Base-by-base conservation (phyloP, 2,888 invertebrate species). In the Chrysolina americana region DNA sequence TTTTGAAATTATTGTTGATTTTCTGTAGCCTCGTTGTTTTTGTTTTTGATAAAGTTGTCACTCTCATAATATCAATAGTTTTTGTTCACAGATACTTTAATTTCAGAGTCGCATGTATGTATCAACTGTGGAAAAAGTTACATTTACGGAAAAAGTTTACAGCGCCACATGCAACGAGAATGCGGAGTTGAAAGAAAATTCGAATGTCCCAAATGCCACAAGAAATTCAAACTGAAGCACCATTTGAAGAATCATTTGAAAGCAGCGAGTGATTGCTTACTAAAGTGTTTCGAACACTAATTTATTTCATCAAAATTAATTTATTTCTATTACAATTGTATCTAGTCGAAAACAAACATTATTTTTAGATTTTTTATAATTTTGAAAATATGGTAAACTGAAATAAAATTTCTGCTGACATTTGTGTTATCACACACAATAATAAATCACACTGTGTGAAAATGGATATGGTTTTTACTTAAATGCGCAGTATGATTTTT, bases 111-210 rank as follows among this genome's bases (percentile, higher is more conserved):
- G 21, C 56, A 56, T 19, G 23, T 56, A 15, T 81, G 81, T 64
- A 11, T 36, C 1, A 44, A 48, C 19, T 81, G 81, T 70, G 65
- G n/a, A 10, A 73, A 65, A 21, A 44, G 36, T 28, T 80, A 79
- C 64, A 79, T 78, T 66, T 62, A 77, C 56, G 92, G 93, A 87
- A 93, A 92, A 81, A 93, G 93, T 21, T 90, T 94, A 82, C 90
- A 50, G 17, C 48, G 36, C 15, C 70, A 70, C 10, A 64, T 28
- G 44, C 63, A 62, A 28, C 63, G 48, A 63, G 70, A 70, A 70
- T 70, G 70, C 19, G 70, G 70, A 28, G 62, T 44, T 0, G 44
- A 47, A 23, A 48, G 79, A 15, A 56, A 36, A n/a, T 80, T 79
- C 28, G 71, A 73, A 63, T 81, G 81, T 53, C 72, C 71, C 13